These are phyloP conservation scores for Nothocercus nigrocapillus DNA, from an alignment of 2,113 vertebrate species.

Conservation along the genomic window DNA sequence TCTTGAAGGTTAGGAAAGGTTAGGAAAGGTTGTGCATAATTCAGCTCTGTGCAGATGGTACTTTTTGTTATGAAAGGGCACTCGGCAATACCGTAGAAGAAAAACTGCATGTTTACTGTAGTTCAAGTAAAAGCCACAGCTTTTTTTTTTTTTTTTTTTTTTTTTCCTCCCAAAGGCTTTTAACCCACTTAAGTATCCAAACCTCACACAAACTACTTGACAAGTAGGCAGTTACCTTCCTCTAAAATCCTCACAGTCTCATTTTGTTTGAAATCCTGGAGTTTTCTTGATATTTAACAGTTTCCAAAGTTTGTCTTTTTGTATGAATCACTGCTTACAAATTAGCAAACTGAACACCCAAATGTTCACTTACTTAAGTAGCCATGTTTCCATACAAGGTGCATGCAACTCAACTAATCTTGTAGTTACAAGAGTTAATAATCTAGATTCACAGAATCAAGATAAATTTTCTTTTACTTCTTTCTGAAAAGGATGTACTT, in stretches of 20 bases:
- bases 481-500: background rate
- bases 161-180: background rate
- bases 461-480: slow-evolving; percentile 12
- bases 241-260: background rate
- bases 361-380: background rate
- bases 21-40: background rate
- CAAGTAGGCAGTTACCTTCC: background rate
- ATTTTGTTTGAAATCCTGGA: background rate
- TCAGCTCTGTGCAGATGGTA: background rate
- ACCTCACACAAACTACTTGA: background rate
- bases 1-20: background rate
- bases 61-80: background rate
- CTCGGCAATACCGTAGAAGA: background rate
- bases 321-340: background rate
- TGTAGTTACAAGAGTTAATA: background rate
- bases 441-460: slow-evolving; percentile 71
- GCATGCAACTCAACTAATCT: background rate
- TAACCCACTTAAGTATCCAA: background rate
- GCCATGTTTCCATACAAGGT: slow-evolving; percentile 12
- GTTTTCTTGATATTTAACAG: accelerated
- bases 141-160: background rate
- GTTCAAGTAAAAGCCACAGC: background rate
- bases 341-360: background rate
- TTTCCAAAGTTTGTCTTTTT: background rate
- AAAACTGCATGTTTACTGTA: background rate